Percentiles rank a stretch among this genome's conserved stretches.
Conservation (phyloP, 1,140 invertebrate genomes). For the Muscidifurax raptorellus region DNA sequence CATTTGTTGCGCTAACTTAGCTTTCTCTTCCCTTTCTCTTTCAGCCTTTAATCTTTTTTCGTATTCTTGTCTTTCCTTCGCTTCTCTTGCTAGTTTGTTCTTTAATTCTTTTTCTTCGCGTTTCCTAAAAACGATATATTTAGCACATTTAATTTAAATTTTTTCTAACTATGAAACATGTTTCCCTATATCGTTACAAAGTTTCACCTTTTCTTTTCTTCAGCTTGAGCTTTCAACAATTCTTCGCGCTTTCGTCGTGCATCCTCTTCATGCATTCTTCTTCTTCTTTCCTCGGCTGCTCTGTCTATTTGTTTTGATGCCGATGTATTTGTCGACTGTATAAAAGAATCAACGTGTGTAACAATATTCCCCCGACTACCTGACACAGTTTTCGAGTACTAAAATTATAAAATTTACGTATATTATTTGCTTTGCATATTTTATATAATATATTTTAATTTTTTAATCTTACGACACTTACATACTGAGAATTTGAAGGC, state of each 20-base stretch:
- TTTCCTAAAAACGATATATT: constrained; percentile 65
- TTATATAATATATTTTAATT: constrained; percentile 14
- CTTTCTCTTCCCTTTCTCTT: constrained; percentile 72
- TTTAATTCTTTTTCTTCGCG: constrained; percentile 78
- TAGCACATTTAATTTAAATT: not conserved
- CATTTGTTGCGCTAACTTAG: constrained; percentile 60
- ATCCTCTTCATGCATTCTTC: constrained; percentile 65
- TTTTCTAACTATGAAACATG: not conserved
- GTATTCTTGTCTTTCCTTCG: constrained; percentile 73
- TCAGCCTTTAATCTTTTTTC: constrained; percentile 72
- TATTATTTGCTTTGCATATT: constrained; percentile 8
- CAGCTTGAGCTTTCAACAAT: constrained; percentile 68
- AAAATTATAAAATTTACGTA: constrained; percentile 34
- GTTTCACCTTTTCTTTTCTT: constrained; percentile 75
- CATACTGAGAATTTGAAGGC: constrained; percentile 58
- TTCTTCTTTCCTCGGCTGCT: constrained; percentile 63
- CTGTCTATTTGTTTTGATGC: constrained; percentile 66
- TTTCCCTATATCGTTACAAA: not conserved
- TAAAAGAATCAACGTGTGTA: constrained; percentile 64
- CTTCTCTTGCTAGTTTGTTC: constrained; percentile 76
- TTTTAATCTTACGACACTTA: constrained; percentile 53
- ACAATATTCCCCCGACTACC: constrained; percentile 64
- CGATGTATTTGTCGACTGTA: constrained; percentile 58
- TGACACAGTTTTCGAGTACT: constrained; percentile 64
- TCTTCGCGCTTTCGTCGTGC: constrained; percentile 70